Conservation (phyloP, 1,140 invertebrate species). For the Gonatopus flavifemur region DNA sequence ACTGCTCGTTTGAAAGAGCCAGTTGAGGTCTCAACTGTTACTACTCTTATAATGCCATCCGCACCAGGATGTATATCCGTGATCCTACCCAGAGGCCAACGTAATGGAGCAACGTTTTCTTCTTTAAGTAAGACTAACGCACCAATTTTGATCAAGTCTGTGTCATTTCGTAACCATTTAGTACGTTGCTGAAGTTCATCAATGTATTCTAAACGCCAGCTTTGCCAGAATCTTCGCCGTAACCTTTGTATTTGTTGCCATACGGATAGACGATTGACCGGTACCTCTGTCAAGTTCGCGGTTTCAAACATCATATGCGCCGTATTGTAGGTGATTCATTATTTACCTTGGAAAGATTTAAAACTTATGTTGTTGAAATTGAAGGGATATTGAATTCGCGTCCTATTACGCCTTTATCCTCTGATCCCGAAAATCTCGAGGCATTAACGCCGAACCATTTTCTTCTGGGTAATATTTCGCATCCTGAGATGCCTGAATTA, state of each 20-base stretch:
- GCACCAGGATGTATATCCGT: not conserved
- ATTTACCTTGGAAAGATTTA: not conserved
- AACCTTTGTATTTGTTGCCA: not conserved
- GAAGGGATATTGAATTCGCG: too few relatives aligned
- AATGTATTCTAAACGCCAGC: not conserved
- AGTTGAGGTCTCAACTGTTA: not conserved
- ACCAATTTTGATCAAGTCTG: not conserved
- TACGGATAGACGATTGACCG: not conserved
- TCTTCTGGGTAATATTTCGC: too few relatives aligned
- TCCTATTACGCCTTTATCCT: not conserved
- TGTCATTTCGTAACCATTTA: not conserved
- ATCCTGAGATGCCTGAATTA: not conserved
- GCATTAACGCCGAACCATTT: not conserved
- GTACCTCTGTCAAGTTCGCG: not conserved
- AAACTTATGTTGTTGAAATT: not conserved
- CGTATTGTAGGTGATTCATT: not conserved
- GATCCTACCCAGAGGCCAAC: not conserved
- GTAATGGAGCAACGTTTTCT: not conserved
- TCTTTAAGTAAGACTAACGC: not conserved
- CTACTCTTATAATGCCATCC: not conserved
- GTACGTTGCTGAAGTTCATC: not conserved
- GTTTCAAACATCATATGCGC: not conserved
- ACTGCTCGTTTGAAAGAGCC: not conserved
- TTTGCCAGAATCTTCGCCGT: not conserved
- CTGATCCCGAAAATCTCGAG: not conserved